Base-by-base conservation (phyloP, 2,113 vertebrate genomes). In the Macaca fascicularis region DNA sequence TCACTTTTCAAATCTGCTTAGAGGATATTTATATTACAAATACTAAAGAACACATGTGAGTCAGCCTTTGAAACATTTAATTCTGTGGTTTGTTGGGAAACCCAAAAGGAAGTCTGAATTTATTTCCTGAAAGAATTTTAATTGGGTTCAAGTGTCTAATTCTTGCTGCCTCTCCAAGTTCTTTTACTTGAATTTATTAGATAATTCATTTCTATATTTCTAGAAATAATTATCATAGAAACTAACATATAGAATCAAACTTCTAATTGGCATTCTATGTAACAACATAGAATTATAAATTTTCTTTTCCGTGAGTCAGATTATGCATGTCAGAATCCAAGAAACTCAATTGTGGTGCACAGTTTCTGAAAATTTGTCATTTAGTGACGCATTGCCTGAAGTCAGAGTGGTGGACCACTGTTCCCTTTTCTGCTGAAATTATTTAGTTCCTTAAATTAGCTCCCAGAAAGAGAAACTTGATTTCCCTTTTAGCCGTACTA, bases 101-200 rank as follows among this genome's bases (percentile, higher is more conserved):
- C 25, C 48, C 88, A 90, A 78, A 88, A 69, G 38, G 40, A 59
- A 84, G 27, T 61, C n/a, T 67, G 25, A 83, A 82, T 78, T 83
- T 94, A 81, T 85, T 95, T 88, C 48, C 95, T 61, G 64, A 88
- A 90, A 91, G 52, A 91, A 78, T 43, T 94, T 89, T 94, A 85
- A 93, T 38, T 86, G 40, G 19, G 38, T 67, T 94, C 82, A 78
- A 89, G 38, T 76, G 4, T 64, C 93, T 90, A 94, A 89, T 35
- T 76, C 57, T 88, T 88, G 8, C 38, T 89, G 22, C 35, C 22
- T 93, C 25, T 32, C 4, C 67, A 91, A 80, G 55, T 30, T 75
- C 38, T 94, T 90, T 70, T 40, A 20, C 27, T 89, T 78, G 59
- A 78, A 55, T 84, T 50, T 30, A 92, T 67, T 84, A 92, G 90